These are phyloP conservation scores for Boulengeromyrus knoepffleri DNA, from an alignment of 2,113 vertebrate species.

Conservation along the genomic window DNA sequence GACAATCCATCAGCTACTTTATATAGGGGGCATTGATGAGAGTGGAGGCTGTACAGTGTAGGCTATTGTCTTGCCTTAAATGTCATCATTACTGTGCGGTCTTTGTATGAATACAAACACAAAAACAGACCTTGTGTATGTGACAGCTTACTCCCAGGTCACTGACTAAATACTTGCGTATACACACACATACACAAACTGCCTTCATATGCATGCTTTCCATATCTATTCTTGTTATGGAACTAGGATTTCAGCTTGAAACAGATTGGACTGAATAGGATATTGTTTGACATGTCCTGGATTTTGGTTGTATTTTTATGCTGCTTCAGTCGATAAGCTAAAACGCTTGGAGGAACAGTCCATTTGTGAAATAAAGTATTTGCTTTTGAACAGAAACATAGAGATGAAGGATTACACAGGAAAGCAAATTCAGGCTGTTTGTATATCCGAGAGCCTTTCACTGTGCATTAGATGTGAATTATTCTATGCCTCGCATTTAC, in stretches of 20 bases:
- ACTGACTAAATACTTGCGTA: not conserved
- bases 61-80: not conserved
- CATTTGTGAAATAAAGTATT: not conserved
- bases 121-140: not conserved
- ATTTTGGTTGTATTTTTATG: not conserved
- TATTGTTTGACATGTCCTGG: not conserved
- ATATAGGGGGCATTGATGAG: not conserved
- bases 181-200: not conserved
- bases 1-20: not conserved
- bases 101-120: not conserved
- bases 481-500: not conserved
- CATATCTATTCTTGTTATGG: not conserved
- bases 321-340: not conserved
- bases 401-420: not conserved
- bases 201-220: not conserved
- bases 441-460: not conserved
- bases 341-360: not conserved
- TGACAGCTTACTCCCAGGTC: not conserved
- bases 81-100: not conserved
- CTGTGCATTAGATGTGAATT: not conserved
- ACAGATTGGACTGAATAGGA: not conserved
- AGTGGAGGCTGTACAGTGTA: not conserved
- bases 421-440: not conserved
- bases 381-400: not conserved
- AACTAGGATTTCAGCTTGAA: not conserved